Base-by-base conservation (phyloP, 2,797 vertebrate species). In the Stomatorhinus walkeri region DNA sequence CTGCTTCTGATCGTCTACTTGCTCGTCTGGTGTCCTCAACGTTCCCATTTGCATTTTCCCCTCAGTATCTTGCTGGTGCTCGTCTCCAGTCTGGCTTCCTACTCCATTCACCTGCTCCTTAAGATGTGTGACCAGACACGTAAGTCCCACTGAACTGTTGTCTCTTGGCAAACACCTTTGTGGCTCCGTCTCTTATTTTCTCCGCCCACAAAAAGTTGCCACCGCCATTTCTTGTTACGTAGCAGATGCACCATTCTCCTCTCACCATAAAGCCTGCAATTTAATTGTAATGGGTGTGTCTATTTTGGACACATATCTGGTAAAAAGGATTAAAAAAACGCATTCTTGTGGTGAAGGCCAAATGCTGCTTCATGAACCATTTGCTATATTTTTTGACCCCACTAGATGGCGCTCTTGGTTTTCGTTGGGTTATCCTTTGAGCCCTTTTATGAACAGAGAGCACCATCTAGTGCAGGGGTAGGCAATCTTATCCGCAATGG, bases 41-140 rank as follows among this genome's bases (percentile, higher is more conserved):
- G n/a, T 56, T 24, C 14, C 46, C 43, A 2, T 68, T 83, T 90
- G 7, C 32, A 22, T 3, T 22, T 48, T 59, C 22, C 54, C 54
- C 87, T 79, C 91, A 99, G 98, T 92, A 91, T 98, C 92, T 93
- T 99, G 94, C 93, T 99, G 95, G 91, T 97, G 89, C 68, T 96
- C 6, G 97, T 99, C 87, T 97, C 98, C 86, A 89, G 93, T 90
- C 92, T 99, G 92, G 97, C 98, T 87, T 92, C 95, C 6, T 99
- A 96, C 89, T 99, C 98, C 22, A 95, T 99, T 89, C 97, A 98
- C 91, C 96, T 99, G 28, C 96, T 99, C 84, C 96, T 99, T 89
- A 96, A 93, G 89, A 94, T 99, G 92, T 99, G 98, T 94, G 96
- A 97, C 92, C 96, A 97, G 91, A 98, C 97, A 92, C 97, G 98